Conservation (phyloP, 2,113 vertebrate genomes). For the Prolemur simus region DNA sequence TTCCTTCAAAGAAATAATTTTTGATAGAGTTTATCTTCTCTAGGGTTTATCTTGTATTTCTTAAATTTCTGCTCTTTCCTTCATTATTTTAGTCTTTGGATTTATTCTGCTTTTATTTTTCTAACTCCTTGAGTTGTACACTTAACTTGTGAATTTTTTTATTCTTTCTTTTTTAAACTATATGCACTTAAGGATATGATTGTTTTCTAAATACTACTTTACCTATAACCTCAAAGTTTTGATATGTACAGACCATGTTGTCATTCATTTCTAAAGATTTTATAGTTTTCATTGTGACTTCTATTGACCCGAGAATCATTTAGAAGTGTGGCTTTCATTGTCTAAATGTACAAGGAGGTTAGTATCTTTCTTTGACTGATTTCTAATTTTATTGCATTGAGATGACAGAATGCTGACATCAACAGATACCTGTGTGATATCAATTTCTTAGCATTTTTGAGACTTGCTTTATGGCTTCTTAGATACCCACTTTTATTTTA, state of each 20-base stretch:
- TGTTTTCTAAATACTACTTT: background rate
- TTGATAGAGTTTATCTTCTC: background rate
- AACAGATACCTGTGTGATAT: background rate
- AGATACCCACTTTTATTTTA: background rate
- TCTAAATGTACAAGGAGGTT: background rate
- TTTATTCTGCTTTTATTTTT: background rate
- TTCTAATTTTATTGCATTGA: background rate
- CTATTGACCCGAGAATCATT: background rate
- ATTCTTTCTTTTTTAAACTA: background rate
- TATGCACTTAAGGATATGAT: background rate
- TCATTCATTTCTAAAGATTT: background rate
- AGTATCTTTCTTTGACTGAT: background rate
- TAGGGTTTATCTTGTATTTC: background rate
- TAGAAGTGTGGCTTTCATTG: background rate
- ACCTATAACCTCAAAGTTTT: background rate
- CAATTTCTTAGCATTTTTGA: background rate
- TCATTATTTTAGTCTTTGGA: background rate
- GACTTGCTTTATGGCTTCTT: background rate
- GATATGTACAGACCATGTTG: background rate
- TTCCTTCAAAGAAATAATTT: conserved; percentile 11
- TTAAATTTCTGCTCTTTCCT: background rate
- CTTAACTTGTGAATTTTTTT: background rate
- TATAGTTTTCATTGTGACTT: background rate
- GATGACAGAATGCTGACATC: background rate
- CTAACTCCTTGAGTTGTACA: background rate